Conservation (phyloP, 2,888 invertebrate genomes). For the Acanthosepion lycidas region DNA sequence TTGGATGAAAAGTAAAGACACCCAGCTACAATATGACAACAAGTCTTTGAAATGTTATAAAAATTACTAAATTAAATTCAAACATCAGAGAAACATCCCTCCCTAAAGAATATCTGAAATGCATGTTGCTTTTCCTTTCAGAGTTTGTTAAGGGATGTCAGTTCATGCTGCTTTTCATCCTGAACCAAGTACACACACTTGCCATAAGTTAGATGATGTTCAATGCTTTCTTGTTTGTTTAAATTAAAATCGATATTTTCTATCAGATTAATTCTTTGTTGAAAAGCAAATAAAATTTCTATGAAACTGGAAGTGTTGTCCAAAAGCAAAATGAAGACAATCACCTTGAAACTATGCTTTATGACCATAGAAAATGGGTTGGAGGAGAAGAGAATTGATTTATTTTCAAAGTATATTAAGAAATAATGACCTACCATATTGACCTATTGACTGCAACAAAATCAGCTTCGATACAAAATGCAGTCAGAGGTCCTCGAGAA, state of each 20-base stretch:
- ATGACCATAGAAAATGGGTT: no score
- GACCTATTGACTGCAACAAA: not conserved
- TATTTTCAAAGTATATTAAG: not conserved
- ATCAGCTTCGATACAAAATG: not conserved
- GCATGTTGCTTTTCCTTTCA: not conserved
- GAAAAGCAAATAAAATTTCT: not conserved
- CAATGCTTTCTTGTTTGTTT: not conserved
- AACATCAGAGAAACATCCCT: not conserved
- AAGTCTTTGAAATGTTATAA: not conserved
- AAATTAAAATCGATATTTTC: not conserved
- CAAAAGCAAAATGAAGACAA: not conserved
- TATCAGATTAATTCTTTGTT: constrained; percentile 33
- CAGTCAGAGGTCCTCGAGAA: not conserved
- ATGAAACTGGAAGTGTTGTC: not conserved
- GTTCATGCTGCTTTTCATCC: not conserved
- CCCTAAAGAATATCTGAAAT: not conserved
- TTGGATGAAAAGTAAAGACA: no score
- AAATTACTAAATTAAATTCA: not conserved
- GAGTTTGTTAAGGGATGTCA: not conserved
- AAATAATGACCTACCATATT: not conserved
- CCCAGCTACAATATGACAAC: no score
- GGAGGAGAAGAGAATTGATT: not conserved
- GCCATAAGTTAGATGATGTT: not conserved
- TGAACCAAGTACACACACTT: not conserved
- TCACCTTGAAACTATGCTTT: not conserved